Evolutionary conservation across 2,113 vertebrate species (phyloP).

Genomic region (Phyllostomus hastatus): DNA sequence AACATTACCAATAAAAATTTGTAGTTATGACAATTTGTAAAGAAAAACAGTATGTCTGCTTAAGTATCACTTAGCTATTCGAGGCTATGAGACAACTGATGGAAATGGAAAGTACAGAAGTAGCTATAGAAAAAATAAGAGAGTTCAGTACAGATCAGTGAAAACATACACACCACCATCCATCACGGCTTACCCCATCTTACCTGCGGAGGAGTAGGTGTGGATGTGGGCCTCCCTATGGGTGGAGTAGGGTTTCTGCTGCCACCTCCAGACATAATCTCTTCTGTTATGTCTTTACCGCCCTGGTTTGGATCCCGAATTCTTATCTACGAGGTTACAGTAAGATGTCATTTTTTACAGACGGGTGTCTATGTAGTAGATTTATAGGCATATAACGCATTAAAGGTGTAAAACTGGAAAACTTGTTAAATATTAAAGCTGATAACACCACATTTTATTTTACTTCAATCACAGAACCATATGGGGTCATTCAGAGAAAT

Average conservation of each 20-base stretch:
- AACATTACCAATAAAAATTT: neutral
- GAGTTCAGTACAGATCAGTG: neutral
- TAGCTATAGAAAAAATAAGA: neutral
- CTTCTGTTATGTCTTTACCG: conserved; percentile 97
- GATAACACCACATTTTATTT: neutral
- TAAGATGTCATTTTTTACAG: neutral
- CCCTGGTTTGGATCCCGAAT: conserved; percentile 99
- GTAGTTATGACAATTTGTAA: neutral
- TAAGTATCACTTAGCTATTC: neutral
- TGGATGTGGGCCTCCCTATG: conserved; percentile 88
- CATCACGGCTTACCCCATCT: rapidly evolving
- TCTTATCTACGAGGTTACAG: conserved; percentile 87
- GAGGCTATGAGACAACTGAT: neutral
- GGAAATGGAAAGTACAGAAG: neutral
- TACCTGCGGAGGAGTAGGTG: conserved; percentile 96
- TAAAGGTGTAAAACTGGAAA: neutral
- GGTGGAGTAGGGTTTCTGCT: conserved; percentile 97
- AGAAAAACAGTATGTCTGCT: neutral
- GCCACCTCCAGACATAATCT: conserved; percentile 97
- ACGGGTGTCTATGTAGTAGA: neutral
- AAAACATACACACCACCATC: neutral
- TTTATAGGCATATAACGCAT: neutral
- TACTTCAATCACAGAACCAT: conserved; percentile 19
- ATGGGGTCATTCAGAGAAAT: neutral
- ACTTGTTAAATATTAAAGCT: conserved; percentile 13